A percentile compares a stretch with the other conserved stretches of the same genome.
Evolutionary conservation across 2,113 vertebrate species (phyloP).

Genomic region (Chloroceryle aenea): DNA sequence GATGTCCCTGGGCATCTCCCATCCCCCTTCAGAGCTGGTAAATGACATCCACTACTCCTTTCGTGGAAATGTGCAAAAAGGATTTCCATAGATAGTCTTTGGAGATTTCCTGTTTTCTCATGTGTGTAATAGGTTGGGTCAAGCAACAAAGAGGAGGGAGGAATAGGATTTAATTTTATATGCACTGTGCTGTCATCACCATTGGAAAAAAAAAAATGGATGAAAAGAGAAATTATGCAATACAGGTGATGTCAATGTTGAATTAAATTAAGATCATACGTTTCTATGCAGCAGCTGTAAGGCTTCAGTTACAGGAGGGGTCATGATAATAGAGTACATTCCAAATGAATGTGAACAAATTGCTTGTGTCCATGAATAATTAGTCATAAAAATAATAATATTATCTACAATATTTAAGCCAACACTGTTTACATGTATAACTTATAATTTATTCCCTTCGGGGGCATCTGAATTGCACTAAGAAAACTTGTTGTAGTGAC

Average conservation of each 20-base stretch:
- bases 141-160: conserved; percentile 58
- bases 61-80: conserved; percentile 76
- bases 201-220: not conserved
- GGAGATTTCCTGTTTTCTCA: conserved; percentile 78
- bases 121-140: conserved; percentile 79
- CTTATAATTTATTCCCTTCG: not conserved
- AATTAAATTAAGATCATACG: conserved; percentile 70
- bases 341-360: conserved; percentile 38
- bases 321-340: conserved; percentile 49
- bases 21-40: conserved; percentile 43
- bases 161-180: conserved; percentile 59
- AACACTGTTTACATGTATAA: not conserved
- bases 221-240: conserved; percentile 46
- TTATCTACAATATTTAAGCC: not conserved
- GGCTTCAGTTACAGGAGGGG: conserved; percentile 37
- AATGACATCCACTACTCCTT: conserved; percentile 67
- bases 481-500: not conserved
- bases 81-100: conserved; percentile 76
- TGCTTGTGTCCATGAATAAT: not conserved
- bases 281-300: conserved; percentile 55
- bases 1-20: not conserved
- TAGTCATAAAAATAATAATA: conserved; percentile 18
- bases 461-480: not conserved
- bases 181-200: conserved; percentile 21
- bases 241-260: conserved; percentile 58